Conservation (phyloP, 2,113 vertebrate genomes). For the Periophthalmus modestus region DNA sequence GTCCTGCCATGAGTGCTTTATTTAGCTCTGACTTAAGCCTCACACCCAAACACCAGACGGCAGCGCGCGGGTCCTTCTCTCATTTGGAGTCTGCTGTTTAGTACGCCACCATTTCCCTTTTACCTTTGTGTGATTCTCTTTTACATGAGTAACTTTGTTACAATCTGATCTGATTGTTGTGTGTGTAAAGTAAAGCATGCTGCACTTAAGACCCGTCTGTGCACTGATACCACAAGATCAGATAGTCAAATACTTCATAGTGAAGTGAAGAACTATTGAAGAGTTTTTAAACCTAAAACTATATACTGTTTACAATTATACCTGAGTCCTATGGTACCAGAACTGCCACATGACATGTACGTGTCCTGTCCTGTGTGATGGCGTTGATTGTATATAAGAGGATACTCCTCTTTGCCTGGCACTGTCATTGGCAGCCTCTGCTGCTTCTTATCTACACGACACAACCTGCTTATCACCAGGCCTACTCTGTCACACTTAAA, state of each 20-base stretch:
- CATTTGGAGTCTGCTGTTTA: slow-evolving; percentile 32
- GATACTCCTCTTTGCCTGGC: no score
- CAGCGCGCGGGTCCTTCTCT: slow-evolving; percentile 23
- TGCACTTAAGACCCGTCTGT: background rate
- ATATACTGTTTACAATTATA: background rate
- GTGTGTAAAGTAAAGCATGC: slow-evolving; percentile 13
- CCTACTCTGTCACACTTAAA: background rate
- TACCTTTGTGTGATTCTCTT: background rate
- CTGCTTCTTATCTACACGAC: no score
- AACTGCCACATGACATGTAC: background rate
- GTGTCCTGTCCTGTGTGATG: background rate
- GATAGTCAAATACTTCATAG: slow-evolving; percentile 1
- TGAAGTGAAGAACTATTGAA: background rate
- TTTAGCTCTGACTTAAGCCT: slow-evolving; percentile 43
- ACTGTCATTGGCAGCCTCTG: no score
- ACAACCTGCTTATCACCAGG: background rate
- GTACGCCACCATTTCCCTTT: slow-evolving; percentile 17
- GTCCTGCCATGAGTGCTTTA: slow-evolving; percentile 43
- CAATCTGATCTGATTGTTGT: slow-evolving; percentile 17
- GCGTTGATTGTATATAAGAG: background rate
- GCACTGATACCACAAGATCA: background rate
- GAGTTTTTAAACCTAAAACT: background rate
- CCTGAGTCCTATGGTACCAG: no score
- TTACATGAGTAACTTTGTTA: slow-evolving; percentile 5
- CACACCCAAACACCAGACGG: slow-evolving; percentile 38